Evolutionary conservation across 1,140 invertebrate species (phyloP).

Genomic region (Daktulosphaira vitifoliae): DNA sequence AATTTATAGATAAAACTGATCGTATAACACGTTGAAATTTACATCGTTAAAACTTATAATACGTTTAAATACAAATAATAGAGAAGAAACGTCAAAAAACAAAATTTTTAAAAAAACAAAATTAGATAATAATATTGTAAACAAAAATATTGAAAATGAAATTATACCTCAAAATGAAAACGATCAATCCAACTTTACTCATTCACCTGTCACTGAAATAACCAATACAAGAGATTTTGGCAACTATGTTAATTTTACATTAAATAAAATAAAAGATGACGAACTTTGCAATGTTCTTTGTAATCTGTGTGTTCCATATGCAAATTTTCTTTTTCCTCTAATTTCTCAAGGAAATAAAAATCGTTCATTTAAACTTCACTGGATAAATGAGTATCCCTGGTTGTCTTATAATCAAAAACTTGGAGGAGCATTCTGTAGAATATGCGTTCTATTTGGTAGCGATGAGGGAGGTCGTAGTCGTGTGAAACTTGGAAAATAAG

Average conservation of each 20-base stretch:
- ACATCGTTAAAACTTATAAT: too few relatives aligned
- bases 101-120: background rate
- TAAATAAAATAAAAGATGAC: background rate
- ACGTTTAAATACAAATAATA: too few relatives aligned
- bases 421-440: background rate
- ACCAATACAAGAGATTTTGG: background rate
- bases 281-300: background rate
- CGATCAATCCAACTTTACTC: background rate
- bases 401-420: slow-evolving; percentile 1
- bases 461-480: slow-evolving; percentile 8
- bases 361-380: slow-evolving; percentile 12
- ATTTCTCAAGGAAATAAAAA: background rate
- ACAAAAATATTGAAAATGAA: background rate
- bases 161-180: background rate
- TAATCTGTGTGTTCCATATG: background rate
- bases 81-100: background rate
- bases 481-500: slow-evolving; percentile 5
- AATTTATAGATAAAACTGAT: too few relatives aligned
- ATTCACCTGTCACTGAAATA: background rate
- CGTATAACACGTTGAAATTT: too few relatives aligned
- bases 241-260: background rate
- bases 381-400: slow-evolving; percentile 9
- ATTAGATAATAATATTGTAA: background rate
- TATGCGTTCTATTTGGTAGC: background rate
- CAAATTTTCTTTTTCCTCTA: background rate